Conservation (phyloP, 2,797 vertebrate species). For the Myotis planiceps region DNA sequence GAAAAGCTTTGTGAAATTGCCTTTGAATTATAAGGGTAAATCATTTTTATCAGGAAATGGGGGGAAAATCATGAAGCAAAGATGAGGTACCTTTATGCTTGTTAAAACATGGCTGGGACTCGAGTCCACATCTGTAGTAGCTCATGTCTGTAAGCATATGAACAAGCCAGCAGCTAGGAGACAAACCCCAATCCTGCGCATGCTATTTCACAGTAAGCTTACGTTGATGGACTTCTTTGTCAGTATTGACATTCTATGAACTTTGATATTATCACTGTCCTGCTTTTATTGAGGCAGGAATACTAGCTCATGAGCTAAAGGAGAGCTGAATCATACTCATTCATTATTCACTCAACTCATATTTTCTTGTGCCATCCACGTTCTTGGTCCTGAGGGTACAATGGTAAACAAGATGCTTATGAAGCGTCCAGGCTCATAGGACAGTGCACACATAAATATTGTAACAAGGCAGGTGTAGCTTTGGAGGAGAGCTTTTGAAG, state of each 20-base stretch:
- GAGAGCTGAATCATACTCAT: not conserved
- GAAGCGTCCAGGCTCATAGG: not conserved
- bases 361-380: not conserved
- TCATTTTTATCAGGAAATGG: not conserved
- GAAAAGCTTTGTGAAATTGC: conserved; percentile 38
- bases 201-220: not conserved
- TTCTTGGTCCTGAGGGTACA: not conserved
- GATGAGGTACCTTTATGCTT: not conserved
- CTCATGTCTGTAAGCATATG: not conserved
- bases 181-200: not conserved
- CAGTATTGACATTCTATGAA: not conserved
- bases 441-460: not conserved
- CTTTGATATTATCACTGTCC: not conserved
- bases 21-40: conserved; percentile 50
- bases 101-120: not conserved
- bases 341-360: not conserved
- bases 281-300: not conserved
- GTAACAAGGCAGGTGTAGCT: not conserved
- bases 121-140: not conserved
- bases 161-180: not conserved
- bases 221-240: not conserved
- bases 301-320: not conserved
- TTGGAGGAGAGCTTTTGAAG: not conserved
- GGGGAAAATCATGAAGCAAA: not conserved
- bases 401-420: not conserved